Percentiles rank a stretch among this genome's conserved stretches.
These are phyloP conservation scores for Incurvaria masculella DNA, from an alignment of 2,888 invertebrate genomes.

Conservation along the genomic window DNA sequence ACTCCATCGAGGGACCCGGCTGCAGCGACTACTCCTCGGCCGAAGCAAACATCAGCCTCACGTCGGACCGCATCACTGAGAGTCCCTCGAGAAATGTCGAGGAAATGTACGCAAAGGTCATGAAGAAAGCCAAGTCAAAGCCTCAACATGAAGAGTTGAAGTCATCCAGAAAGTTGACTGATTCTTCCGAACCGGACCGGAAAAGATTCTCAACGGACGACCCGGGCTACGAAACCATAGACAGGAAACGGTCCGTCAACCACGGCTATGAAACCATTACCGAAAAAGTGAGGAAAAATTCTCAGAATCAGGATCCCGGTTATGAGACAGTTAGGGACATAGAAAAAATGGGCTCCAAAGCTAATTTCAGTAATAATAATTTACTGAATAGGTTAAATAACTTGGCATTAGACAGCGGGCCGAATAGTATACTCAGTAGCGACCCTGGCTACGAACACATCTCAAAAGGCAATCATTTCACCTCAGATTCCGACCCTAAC, in stretches of 20 bases:
- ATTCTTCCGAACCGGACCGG: slow-evolving; percentile 14
- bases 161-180: slow-evolving; percentile 30
- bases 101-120: slow-evolving; percentile 88
- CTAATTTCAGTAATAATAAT: slow-evolving; percentile 32
- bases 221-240: slow-evolving; percentile 51
- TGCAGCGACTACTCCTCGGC: slow-evolving; percentile 35
- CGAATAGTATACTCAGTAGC: slow-evolving; percentile 57
- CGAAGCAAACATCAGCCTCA: slow-evolving; percentile 30
- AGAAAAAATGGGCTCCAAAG: slow-evolving; percentile 25
- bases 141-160: slow-evolving; percentile 24
- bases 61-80: slow-evolving; percentile 40
- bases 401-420: slow-evolving; percentile 48
- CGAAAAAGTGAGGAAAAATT: slow-evolving; percentile 35
- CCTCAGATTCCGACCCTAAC: slow-evolving; percentile 70
- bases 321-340: slow-evolving; percentile 59
- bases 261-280: slow-evolving; percentile 62
- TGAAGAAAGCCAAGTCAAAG: slow-evolving; percentile 62
- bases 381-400: slow-evolving; percentile 31
- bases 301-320: slow-evolving; percentile 58
- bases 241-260: slow-evolving; percentile 40
- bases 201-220: slow-evolving; percentile 43
- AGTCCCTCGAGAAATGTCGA: slow-evolving; percentile 72
- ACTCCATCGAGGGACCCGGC: slow-evolving; percentile 38
- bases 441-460: slow-evolving; percentile 76
- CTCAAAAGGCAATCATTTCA: slow-evolving; percentile 40